Base-by-base conservation (phyloP, 2,113 vertebrate species). In the Camarhynchus parvulus region DNA sequence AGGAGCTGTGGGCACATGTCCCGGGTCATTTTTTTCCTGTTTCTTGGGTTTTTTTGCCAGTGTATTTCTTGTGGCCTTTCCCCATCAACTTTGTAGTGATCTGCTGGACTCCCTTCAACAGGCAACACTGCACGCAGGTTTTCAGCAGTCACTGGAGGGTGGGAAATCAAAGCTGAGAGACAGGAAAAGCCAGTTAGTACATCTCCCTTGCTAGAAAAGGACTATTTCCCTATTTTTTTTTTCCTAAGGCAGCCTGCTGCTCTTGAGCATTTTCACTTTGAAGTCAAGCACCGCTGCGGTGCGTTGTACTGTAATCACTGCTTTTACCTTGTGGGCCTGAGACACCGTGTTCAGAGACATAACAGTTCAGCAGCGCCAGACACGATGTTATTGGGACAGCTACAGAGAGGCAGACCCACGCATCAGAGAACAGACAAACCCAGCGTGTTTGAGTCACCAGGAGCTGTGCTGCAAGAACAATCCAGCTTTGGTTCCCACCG, bases 121-220 rank as follows among this genome's bases (percentile, higher is more conserved):
- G 39, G 63, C 24, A 58, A 58, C 39, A 33, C n/a, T 11, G 18
- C 78, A 82, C 44, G 62, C n/a, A 75, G 59, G 33, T 24, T 85
- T 93, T 89, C 79, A 77, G 56, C 44, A 87, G 13, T 53, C 79
- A 92, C 64, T 68, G 53, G 46, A 42, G 3, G 14, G 59, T 76
- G 37, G 31, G 7, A 70, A 87, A 94, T 93, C 94, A 94, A 88
- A 93, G 94, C 90, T 67, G 68, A 88, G 89, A 89, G 91, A 67
- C 90, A 94, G 88, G 83, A 96, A 95, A 94, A 92, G 76, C 86
- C 90, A 92, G 73, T 74, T 64, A 93, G 59, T 81, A 72, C 49
- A 78, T 93, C 85, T 90, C 88, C 49, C 73, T 83, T 70, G 70
- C 85, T 92, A 87, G 85, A 95, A 90, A 90, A 96, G 67, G 21